Percentiles rank a stretch among this genome's conserved stretches.
phyloP scores from a whole-genome alignment of 2,888 invertebrate genomes.

The Stenotaenia linearis region DNA sequence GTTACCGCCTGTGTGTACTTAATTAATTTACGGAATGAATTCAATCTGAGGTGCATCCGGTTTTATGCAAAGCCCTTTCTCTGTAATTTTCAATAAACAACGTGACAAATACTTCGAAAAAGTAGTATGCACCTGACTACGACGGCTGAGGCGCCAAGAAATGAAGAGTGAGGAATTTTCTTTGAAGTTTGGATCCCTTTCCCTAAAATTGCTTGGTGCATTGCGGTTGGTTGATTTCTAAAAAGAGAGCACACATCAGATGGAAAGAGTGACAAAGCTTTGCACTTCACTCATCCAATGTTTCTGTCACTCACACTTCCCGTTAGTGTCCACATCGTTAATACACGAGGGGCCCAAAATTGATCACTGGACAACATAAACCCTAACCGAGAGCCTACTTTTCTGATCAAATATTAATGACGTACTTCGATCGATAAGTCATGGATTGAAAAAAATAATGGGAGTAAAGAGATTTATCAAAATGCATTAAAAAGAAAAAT shows the following conservation, averaged over 20 bases:
- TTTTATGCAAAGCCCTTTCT: neutral
- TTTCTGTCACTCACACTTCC: slow-evolving; percentile 4
- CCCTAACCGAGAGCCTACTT: neutral
- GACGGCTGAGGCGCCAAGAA: neutral
- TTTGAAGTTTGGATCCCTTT: neutral
- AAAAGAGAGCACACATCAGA: slow-evolving; percentile 4
- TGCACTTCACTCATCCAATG: slow-evolving; percentile 5
- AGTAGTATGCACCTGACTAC: neutral
- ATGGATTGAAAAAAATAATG: too few relatives aligned
- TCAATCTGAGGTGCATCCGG: neutral
- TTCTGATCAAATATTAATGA: neutral
- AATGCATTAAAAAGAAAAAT: too few relatives aligned
- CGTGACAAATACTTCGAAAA: neutral
- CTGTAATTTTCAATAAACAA: neutral
- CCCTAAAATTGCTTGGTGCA: neutral
- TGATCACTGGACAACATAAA: slow-evolving; percentile 4
- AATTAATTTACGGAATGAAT: neutral
- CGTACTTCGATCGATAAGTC: neutral
- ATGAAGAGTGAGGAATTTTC: neutral
- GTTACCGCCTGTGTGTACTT: neutral
- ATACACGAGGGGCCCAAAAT: neutral
- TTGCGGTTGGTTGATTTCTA: slow-evolving; percentile 4
- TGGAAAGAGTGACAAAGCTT: slow-evolving; percentile 9
- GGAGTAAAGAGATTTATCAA: too few relatives aligned
- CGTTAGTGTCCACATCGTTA: neutral